Evolutionary conservation across 2,888 invertebrate species (phyloP).

Genomic region (Drosophila melanosoma): DNA sequence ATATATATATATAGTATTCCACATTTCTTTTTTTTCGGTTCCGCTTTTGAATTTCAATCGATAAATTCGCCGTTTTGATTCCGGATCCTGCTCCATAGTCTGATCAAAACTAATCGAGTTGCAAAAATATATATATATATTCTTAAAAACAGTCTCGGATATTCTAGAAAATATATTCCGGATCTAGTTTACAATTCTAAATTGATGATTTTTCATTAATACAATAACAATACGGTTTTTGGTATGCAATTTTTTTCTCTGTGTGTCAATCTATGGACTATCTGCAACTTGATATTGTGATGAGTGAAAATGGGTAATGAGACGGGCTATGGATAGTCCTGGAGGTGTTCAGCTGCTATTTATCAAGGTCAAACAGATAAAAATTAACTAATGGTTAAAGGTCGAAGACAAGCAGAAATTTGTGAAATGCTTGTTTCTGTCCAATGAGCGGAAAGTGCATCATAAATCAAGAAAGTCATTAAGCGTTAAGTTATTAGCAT

Average conservation of each 20-base stretch:
- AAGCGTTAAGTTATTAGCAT: neutral
- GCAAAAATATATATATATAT: neutral
- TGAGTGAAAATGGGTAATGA: neutral
- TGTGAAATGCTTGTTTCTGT: neutral
- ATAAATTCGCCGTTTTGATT: neutral
- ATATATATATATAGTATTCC: neutral
- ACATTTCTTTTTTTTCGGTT: neutral
- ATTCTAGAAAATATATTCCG: neutral
- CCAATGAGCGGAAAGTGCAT: neutral
- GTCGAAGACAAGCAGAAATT: neutral
- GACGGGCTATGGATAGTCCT: neutral
- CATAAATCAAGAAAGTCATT: neutral
- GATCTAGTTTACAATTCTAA: neutral
- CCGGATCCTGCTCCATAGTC: neutral
- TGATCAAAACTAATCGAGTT: neutral
- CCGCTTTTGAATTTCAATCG: neutral
- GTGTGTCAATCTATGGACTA: neutral
- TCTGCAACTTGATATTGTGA: neutral
- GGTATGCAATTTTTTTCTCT: neutral
- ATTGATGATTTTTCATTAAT: neutral
- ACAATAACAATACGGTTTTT: neutral
- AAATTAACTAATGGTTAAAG: neutral
- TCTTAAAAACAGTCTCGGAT: neutral
- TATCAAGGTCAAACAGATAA: slow-evolving; percentile 15
- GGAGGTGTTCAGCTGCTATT: slow-evolving; percentile 37